Percentiles rank a stretch among this genome's conserved stretches.
Conservation (phyloP, 2,113 vertebrate genomes). For the Nibea albiflora region DNA sequence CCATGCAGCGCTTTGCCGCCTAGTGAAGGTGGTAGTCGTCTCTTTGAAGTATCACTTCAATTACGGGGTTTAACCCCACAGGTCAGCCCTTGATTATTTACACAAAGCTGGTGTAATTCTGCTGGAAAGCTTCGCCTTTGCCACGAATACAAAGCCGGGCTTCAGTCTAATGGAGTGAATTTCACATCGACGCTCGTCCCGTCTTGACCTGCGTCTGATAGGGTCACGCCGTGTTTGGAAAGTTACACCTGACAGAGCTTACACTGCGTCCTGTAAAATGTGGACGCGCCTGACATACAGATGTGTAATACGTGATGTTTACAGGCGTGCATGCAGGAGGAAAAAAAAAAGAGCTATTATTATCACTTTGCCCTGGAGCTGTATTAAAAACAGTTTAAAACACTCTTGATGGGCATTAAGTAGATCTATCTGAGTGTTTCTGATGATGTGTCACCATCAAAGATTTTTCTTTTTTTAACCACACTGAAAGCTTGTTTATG, state of each 20-base stretch:
- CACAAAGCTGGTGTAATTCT: slow-evolving; percentile 96
- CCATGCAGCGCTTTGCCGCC: slow-evolving; percentile 82
- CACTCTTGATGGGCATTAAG: slow-evolving; percentile 24
- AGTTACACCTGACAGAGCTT: slow-evolving; percentile 69
- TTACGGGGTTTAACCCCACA: slow-evolving; percentile 98
- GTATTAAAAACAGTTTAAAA: slow-evolving; percentile 18
- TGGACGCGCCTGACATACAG: slow-evolving; percentile 11
- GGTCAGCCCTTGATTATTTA: slow-evolving; percentile 99
- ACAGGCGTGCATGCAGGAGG: background rate
- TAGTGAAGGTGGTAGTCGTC: slow-evolving; percentile 92
- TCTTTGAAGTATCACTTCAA: slow-evolving; percentile 99
- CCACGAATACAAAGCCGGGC: slow-evolving; percentile 88
- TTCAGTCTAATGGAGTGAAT: slow-evolving; percentile 88
- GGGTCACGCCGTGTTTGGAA: slow-evolving; percentile 86
- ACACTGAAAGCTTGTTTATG: slow-evolving; percentile 52
- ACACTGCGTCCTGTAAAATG: background rate
- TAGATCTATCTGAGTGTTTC: slow-evolving; percentile 32
- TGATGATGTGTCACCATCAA: slow-evolving; percentile 49
- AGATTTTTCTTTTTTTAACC: slow-evolving; percentile 19
- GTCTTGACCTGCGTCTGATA: slow-evolving; percentile 92
- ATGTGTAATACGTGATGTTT: slow-evolving; percentile 1
- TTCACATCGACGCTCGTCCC: slow-evolving; percentile 86
- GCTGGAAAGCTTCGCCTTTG: slow-evolving; percentile 90
- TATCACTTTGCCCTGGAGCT: background rate
- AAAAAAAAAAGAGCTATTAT: slow-evolving; percentile 17